phyloP scores from a whole-genome alignment of 2,113 vertebrate species.

The Oophaga pumilio region DNA sequence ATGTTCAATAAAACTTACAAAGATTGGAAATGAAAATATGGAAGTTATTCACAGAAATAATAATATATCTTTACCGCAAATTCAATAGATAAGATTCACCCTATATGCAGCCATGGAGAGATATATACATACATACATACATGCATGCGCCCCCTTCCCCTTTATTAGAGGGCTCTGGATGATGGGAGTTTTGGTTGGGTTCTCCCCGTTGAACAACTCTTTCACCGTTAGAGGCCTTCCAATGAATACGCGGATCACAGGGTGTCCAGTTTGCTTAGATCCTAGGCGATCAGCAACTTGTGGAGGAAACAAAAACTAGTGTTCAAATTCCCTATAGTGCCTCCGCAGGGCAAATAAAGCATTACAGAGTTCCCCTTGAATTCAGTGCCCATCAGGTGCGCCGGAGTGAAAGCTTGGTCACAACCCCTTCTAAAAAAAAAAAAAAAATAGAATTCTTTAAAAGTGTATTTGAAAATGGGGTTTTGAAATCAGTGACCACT shows the following conservation, averaged over 20 bases:
- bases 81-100: neutral
- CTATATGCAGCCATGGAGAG: neutral
- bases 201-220: too few relatives aligned
- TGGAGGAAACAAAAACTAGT: neutral
- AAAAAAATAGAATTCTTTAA: neutral
- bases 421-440: neutral
- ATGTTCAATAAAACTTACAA: neutral
- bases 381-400: neutral
- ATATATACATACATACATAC: too few relatives aligned
- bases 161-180: too few relatives aligned
- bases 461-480: neutral
- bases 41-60: neutral
- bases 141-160: too few relatives aligned
- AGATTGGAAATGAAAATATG: slow-evolving; percentile 19
- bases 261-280: neutral
- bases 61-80: neutral
- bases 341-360: neutral
- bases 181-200: too few relatives aligned
- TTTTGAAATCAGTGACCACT: neutral
- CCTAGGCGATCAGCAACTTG: neutral
- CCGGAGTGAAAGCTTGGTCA: neutral
- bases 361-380: neutral
- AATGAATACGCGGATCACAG: neutral
- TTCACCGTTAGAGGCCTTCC: neutral
- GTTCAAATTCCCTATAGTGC: neutral